These are phyloP conservation scores for Alloscopus bannaensis DNA, from an alignment of 2,888 invertebrate species.

Conservation along the genomic window DNA sequence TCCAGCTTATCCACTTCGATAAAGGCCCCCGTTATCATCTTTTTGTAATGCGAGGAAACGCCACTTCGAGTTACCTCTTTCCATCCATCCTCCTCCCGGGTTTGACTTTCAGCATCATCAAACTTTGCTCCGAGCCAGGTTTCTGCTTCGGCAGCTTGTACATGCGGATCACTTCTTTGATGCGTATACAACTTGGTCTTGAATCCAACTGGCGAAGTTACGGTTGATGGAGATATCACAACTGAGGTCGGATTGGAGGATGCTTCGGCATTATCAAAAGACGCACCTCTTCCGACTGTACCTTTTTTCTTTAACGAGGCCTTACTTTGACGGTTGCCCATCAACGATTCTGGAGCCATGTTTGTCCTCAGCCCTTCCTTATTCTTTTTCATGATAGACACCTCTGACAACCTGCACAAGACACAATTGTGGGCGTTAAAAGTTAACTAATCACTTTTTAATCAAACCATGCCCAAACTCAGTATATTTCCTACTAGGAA, in stretches of 20 bases:
- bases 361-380: conserved; percentile 62
- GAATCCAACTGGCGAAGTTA: conserved; percentile 19
- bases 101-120: conserved; percentile 6
- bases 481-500: too few species aligned
- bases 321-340: conserved; percentile 71
- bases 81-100: conserved; percentile 91
- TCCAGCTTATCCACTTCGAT: conserved; percentile 99
- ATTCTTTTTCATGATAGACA: conserved; percentile 59
- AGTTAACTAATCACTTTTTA: too few species aligned
- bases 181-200: conserved; percentile 11
- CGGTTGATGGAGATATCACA: conserved; percentile 18
- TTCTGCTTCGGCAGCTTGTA: background rate
- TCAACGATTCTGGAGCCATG: conserved; percentile 70
- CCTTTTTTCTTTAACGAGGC: conserved; percentile 56
- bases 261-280: conserved; percentile 29
- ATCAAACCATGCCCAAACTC: too few species aligned
- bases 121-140: conserved; percentile 10
- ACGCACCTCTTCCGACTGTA: conserved; percentile 6
- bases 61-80: conserved; percentile 84
- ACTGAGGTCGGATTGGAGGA: conserved; percentile 36
- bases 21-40: conserved; percentile 96
- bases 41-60: conserved; percentile 79
- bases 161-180: too few species aligned
- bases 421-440: too few species aligned
- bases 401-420: conserved; percentile 48